Base-by-base conservation (phyloP, 2,113 vertebrate species). In the Plectropomus leopardus region DNA sequence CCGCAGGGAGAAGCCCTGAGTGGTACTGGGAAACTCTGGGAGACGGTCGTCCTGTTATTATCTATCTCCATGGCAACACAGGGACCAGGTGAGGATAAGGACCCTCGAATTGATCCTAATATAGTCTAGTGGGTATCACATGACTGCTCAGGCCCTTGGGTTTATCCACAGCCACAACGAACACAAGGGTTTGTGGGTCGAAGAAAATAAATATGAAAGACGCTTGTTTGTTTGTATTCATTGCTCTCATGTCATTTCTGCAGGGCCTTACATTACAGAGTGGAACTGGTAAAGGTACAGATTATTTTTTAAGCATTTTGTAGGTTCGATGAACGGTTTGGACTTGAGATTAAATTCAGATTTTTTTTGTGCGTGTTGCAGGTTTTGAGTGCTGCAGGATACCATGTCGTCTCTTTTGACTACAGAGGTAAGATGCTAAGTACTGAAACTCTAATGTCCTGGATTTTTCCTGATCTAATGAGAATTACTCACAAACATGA, bases 1-100 rank as follows among this genome's bases (percentile, higher is more conserved):
- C 96, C 0, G 30, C 3, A 32, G 95, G 95, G 80, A 96, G 87
- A 89, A 92, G 93, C 76, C 88, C 58, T 19, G 83, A 84, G 80
- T 97, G 97, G 96, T 96, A 93, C 0, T 92, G 84, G 85, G 92
- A 91, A 4, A 88, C 96, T 0, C 95, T 98, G 0, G 89, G 44
- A 0, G 96, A 98, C 0, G 90, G 83, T 54, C 88, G 92, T 48
- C 96, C 97, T 0, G 90, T 97, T 82, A 94, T 97, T 63, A 89
- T 97, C 85, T 97, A 96, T 93, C 95, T 98, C 92, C 97, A 97
- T 0, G 96, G 97, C 86, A 97, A 96, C 21, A 78, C 86, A 40
- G 94, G 96, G 9, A 95, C 94, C 93, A 97, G 97, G 97, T 91
- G 89, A 40, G 50, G 7, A 72, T 71, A 73, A 80, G 64, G 75